phyloP scores from a whole-genome alignment of 1,140 invertebrate species.

The Macrocentrus cingulum region DNA sequence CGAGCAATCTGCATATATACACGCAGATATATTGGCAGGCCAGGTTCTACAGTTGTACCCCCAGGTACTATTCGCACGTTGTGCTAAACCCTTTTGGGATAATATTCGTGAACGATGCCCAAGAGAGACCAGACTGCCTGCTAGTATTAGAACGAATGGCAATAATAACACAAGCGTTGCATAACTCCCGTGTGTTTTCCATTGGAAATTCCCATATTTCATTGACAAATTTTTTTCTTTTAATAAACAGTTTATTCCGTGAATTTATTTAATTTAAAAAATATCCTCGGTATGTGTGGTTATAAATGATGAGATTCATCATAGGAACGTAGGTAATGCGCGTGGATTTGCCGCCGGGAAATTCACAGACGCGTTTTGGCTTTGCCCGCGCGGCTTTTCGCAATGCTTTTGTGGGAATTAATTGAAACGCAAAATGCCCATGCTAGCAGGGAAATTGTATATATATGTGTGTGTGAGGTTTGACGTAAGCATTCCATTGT shows the following conservation, averaged over 20 bases:
- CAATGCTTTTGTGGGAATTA: constrained; percentile 52
- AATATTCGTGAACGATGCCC: constrained; percentile 56
- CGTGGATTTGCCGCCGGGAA: too few species aligned
- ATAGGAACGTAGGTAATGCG: too few species aligned
- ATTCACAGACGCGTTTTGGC: too few species aligned
- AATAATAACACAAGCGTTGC: constrained; percentile 42
- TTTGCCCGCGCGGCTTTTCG: neutral
- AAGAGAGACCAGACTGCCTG: constrained; percentile 41
- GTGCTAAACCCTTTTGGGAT: constrained; percentile 54
- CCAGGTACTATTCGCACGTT: constrained; percentile 49
- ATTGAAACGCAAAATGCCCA: constrained; percentile 57
- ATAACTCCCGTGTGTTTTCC: constrained; percentile 42
- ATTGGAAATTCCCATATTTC: neutral
- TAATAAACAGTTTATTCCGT: too few species aligned
- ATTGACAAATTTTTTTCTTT: too few species aligned
- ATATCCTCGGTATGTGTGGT: too few species aligned
- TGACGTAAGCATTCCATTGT: constrained; percentile 44
- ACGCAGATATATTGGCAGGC: too few species aligned
- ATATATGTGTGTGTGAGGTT: too few species aligned
- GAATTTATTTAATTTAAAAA: too few species aligned
- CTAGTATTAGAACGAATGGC: constrained; percentile 53
- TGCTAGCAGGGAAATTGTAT: too few species aligned
- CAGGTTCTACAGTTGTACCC: constrained; percentile 44
- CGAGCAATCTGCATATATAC: too few species aligned
- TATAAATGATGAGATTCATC: too few species aligned